A percentile compares a stretch with the other conserved stretches of the same genome.
Evolutionary conservation across 2,113 vertebrate genomes (phyloP).

Genomic region (Nipponia nippon): DNA sequence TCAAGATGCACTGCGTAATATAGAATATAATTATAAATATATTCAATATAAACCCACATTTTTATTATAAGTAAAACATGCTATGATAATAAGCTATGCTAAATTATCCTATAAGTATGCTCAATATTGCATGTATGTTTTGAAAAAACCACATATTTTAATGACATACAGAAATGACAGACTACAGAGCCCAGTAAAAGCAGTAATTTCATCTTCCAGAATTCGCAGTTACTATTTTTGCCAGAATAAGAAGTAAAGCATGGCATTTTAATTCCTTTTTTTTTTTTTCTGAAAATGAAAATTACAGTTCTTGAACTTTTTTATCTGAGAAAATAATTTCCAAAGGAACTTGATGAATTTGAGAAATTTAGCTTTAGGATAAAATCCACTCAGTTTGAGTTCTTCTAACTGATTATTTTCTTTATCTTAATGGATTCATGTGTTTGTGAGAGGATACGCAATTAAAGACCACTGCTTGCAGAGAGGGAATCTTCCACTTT

Average conservation of each 20-base stretch:
- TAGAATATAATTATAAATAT: not conserved
- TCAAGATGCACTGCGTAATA: not conserved
- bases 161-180: not conserved
- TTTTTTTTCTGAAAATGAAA: not conserved
- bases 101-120: not conserved
- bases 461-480: not conserved
- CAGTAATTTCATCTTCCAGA: not conserved
- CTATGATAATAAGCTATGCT: not conserved
- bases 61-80: not conserved
- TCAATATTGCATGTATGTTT: not conserved
- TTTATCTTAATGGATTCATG: not conserved
- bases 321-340: not conserved
- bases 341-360: not conserved
- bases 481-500: not conserved
- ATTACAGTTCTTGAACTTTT: not conserved
- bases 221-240: not conserved
- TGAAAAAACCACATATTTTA: not conserved
- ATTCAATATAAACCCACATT: not conserved
- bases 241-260: not conserved
- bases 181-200: not conserved
- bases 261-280: rapidly evolving
- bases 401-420: not conserved
- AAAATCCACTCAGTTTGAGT: not conserved
- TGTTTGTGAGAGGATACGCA: not conserved
- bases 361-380: not conserved